phyloP scores from a whole-genome alignment of 2,888 invertebrate species.

The Piscicola geometra region DNA sequence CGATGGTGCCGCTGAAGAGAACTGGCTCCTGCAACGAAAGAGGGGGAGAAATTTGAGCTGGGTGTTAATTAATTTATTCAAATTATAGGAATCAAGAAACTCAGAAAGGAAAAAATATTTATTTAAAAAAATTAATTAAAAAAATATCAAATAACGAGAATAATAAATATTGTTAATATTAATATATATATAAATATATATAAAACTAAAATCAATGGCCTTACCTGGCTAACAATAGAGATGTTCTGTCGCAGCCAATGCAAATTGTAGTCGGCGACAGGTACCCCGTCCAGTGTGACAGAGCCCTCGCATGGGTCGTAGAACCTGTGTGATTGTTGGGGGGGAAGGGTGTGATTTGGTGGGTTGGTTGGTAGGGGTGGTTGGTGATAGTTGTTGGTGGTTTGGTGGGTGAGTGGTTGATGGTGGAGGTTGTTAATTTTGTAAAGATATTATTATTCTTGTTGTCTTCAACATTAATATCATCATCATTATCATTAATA shows the following conservation, averaged over 20 bases:
- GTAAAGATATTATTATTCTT: too few species aligned
- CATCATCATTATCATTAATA: too few species aligned
- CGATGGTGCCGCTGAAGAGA: constrained; percentile 81
- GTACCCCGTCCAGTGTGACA: constrained; percentile 66
- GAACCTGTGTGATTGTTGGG: constrained; percentile 20
- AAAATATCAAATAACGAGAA: not conserved
- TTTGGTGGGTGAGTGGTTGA: too few species aligned
- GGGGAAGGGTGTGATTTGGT: not conserved
- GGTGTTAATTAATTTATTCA: not conserved
- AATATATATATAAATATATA: too few species aligned
- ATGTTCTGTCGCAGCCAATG: constrained; percentile 78
- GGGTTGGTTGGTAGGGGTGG: constrained; percentile 33
- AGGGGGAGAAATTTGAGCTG: not conserved
- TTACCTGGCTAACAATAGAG: constrained; percentile 83
- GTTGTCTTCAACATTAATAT: too few species aligned
- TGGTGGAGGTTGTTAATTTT: too few species aligned
- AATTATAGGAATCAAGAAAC: too few species aligned
- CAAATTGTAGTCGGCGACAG: constrained; percentile 73
- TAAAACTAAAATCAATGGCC: too few species aligned
- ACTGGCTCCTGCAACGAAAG: constrained; percentile 71
- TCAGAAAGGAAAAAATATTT: too few species aligned
- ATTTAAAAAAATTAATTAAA: not conserved
- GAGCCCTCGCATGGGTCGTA: constrained; percentile 31
- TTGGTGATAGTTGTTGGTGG: too few species aligned
- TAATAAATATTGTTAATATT: too few species aligned